Evolutionary conservation across 2,888 invertebrate species (phyloP).

Genomic region (Hydraecia micacea): DNA sequence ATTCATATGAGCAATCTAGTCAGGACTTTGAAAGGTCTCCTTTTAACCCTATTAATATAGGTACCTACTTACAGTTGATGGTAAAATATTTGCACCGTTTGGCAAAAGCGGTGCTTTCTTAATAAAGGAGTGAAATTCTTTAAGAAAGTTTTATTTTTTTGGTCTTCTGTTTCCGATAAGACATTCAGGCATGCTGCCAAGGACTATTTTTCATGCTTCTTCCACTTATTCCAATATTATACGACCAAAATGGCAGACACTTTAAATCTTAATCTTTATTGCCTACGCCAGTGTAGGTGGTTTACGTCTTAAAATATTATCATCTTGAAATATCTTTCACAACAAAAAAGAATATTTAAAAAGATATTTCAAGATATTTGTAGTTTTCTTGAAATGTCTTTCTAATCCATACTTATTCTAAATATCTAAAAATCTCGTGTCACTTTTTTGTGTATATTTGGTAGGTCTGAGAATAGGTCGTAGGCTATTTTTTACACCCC

Average conservation of each 20-base stretch:
- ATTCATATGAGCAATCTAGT: no score
- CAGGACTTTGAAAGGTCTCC: neutral
- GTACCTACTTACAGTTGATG: no score
- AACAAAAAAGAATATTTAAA: neutral
- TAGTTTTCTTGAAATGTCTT: neutral
- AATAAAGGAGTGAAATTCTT: neutral
- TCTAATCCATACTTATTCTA: no score
- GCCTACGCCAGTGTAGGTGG: neutral
- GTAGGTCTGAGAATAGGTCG: no score
- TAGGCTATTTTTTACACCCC: no score
- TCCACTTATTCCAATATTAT: conserved; percentile 24
- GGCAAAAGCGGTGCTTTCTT: neutral
- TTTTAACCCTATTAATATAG: neutral
- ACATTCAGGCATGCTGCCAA: conserved; percentile 34
- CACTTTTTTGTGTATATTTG: no score
- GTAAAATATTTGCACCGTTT: neutral
- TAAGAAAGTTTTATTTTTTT: conserved; percentile 1
- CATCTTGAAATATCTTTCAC: neutral
- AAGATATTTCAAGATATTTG: neutral
- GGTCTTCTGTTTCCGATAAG: conserved; percentile 12
- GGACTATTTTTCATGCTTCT: conserved; percentile 15
- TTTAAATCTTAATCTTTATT: conserved; percentile 34
- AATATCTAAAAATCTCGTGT: no score
- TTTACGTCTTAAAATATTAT: neutral
- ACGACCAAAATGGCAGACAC: conserved; percentile 20